A percentile compares a stretch with the other conserved stretches of the same genome.
Conservation (phyloP, 2,797 vertebrate species). For the Lepus oiostolus region DNA sequence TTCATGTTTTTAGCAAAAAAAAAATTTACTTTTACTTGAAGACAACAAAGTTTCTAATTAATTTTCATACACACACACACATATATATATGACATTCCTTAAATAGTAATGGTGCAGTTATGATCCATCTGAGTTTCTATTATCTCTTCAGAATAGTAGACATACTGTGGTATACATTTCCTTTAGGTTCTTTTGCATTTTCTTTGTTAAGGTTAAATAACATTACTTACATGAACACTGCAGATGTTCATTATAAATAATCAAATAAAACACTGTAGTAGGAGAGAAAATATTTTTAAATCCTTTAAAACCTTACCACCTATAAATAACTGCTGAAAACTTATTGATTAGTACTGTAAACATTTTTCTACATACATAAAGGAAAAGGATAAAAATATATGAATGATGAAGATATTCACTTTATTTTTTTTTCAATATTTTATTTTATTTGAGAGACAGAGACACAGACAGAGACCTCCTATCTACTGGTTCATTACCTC, state of each 20-base stretch:
- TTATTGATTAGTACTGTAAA: not conserved
- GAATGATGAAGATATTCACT: not conserved
- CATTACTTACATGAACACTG: not conserved
- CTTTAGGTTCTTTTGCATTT: not conserved
- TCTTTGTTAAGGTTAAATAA: not conserved
- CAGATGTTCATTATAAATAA: not conserved
- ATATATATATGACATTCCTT: not conserved
- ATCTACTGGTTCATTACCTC: too few relatives aligned
- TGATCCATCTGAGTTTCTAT: not conserved
- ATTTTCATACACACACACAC: not conserved
- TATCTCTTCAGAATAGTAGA: not conserved
- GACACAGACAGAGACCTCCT: too few relatives aligned
- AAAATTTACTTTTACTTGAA: not conserved
- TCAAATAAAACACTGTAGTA: not conserved
- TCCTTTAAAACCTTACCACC: not conserved
- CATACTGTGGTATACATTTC: not conserved
- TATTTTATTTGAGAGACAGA: too few relatives aligned
- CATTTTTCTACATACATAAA: not conserved
- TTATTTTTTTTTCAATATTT: too few relatives aligned
- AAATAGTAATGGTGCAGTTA: not conserved
- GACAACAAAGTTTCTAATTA: slow-evolving; percentile 13
- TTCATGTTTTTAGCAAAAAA: slow-evolving; percentile 6
- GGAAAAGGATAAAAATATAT: not conserved
- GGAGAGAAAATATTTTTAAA: not conserved
- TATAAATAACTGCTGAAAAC: not conserved